Evolutionary conservation across 2,797 vertebrate species (phyloP).

Genomic region (Glyptemys insculpta): DNA sequence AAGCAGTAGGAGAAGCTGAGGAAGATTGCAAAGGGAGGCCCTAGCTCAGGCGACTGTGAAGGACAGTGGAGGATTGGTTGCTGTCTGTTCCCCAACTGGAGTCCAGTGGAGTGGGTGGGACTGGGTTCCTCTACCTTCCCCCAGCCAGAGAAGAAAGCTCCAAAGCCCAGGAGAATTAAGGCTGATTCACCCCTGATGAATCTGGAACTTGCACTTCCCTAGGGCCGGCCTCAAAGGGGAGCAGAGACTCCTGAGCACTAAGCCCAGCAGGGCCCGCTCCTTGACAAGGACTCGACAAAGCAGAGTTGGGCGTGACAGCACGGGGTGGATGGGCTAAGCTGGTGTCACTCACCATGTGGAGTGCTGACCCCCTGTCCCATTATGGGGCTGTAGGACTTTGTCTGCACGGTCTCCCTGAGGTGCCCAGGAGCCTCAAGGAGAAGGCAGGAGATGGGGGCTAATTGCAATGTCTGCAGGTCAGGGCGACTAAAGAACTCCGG

Average conservation of each 20-base stretch:
- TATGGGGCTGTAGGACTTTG: neutral
- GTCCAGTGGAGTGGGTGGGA: neutral
- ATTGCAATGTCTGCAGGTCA: too few relatives aligned
- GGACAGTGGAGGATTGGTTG: neutral
- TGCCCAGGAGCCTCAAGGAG: too few relatives aligned
- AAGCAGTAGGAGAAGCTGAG: neutral
- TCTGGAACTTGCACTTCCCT: neutral
- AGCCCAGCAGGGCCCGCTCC: too few relatives aligned
- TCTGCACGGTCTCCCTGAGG: too few relatives aligned
- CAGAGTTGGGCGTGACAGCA: neutral
- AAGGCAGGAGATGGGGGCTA: too few relatives aligned
- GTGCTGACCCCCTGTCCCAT: neutral
- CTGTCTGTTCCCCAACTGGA: neutral
- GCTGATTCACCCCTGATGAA: neutral
- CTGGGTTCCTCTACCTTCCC: neutral
- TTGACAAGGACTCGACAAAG: neutral
- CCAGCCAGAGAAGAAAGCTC: neutral
- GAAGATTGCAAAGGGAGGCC: neutral
- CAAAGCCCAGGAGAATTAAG: neutral
- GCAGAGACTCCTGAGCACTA: neutral
- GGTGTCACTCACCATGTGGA: too few relatives aligned
- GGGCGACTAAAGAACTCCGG: too few relatives aligned
- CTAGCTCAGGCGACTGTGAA: neutral
- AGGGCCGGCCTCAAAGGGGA: neutral
- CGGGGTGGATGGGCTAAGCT: too few relatives aligned